Evolutionary conservation across 2,113 vertebrate species (phyloP), one percentile per base, ranked within the genome.

Genomic region (Pipra filicauda): DNA sequence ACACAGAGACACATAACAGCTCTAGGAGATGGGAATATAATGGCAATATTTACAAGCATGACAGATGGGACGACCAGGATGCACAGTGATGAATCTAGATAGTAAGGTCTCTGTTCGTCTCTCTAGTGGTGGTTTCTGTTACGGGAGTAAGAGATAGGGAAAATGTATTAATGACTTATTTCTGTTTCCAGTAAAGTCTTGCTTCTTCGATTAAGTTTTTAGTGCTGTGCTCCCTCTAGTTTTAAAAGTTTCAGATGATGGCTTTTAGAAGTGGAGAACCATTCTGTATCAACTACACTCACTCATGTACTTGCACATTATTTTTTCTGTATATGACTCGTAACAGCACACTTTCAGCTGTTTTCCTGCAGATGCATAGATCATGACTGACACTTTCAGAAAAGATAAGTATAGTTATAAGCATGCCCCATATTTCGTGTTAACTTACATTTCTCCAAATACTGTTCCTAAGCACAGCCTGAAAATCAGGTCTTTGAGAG

Each of bases 291-390:
- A 65, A 16, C 24, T 66, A 11, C 12, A 77, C 14, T 77, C 44
- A 37, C 24, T 76, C 3, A 4, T 12, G 11, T 35, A 54, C 26
- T 59, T 0, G 0, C 19, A 61, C 2, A 0, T 3, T 31, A 13
- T 59, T 84, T 89, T 78, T 74, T 76, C 69, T 78, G 26, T 39
- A 23, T 46, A 12, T 64, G 20, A 71, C 43, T 83, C 24, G 8
- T 4, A 85, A 41, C 21, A 59, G 16, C 48, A 54, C 48, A 39
- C 24, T 92, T 80, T 44, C 43, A 54, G 39, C 48, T 80, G 17
- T 37, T 84, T 76, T 72, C n/a, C n/a, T 62, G 58, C n/a, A 77
- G 12, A n/a, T 49, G 22, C 18, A n/a, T 37, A 76, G 57, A 35
- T 69, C n/a, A 44, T 28, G 39, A 33, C 18, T 14, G 51, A 71